Conservation (phyloP, 2,888 invertebrate genomes). For the Molorchus minor region DNA sequence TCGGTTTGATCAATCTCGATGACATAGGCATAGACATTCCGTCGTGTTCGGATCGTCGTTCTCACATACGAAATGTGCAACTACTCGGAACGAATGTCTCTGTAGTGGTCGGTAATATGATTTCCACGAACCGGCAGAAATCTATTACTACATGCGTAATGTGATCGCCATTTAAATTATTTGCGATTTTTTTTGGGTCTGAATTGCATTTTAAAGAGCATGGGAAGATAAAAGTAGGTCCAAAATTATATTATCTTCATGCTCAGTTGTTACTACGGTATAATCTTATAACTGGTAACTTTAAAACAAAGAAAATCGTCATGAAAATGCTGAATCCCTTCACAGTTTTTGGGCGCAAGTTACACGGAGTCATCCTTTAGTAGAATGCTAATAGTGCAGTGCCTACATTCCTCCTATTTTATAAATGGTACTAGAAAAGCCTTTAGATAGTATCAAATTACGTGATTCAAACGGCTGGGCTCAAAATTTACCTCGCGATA, state of each 20-base stretch:
- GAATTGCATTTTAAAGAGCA: not conserved
- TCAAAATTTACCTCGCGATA: too few relatives aligned
- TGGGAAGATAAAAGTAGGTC: not conserved
- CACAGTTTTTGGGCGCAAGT: too few relatives aligned
- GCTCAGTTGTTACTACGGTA: not conserved
- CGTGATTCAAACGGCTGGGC: too few relatives aligned
- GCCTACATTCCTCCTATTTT: too few relatives aligned
- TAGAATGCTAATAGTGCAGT: too few relatives aligned
- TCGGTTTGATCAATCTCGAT: conserved; percentile 27
- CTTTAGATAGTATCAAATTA: too few relatives aligned
- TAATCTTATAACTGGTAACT: not conserved
- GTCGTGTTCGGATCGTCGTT: conserved; percentile 34
- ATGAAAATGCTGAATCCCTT: too few relatives aligned
- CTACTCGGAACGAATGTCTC: conserved; percentile 29
- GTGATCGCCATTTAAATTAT: conserved; percentile 3
- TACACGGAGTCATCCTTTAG: too few relatives aligned
- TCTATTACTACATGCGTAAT: conserved; percentile 2
- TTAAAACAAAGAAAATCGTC: not conserved
- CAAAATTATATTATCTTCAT: not conserved
- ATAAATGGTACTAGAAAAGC: too few relatives aligned
- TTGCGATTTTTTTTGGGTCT: not conserved
- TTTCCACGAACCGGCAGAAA: conserved; percentile 20
- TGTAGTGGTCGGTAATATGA: conserved; percentile 24
- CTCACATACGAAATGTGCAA: conserved; percentile 45
- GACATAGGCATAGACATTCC: conserved; percentile 38